Base-by-base conservation (phyloP, 2,797 vertebrate species). In the Pyrrhura leucotis region DNA sequence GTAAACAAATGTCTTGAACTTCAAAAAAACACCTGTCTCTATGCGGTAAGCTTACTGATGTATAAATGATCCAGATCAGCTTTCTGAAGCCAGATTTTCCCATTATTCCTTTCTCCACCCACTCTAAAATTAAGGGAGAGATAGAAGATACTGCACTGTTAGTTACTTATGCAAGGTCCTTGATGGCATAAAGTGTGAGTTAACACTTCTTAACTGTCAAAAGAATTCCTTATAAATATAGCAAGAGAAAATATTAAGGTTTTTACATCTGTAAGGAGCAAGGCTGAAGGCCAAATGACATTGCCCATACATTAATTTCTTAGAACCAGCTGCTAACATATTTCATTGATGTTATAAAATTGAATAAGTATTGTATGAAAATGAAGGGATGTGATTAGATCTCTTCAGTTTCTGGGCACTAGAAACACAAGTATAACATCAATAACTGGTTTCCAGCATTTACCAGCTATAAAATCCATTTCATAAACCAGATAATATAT, bases 351-450 rank as follows among this genome's bases (percentile, higher is more conserved):
- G n/a, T 59, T 84, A 85, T 53, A 81, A 76, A 95, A 85, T 54
- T 94, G 45, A 94, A 37, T 75, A 72, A 86, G 56, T 72, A 73
- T 81, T 81, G 18, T 67, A 54, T 74, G 56, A 90, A 95, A 93
- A 80, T 54, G 5, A 74, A 62, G 25, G 48, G 33, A 80, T 78
- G 50, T 53, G 0, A 63, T 85, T 91, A 71, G 35, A 67, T 28
- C n/a, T 79, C 39, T 85, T 92, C 61, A 23, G 39, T 82, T 95
- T 94, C 58, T 89, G 54, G 74, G 53, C 67, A 72, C 75, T 59
- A 79, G 86, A 94, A 93, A 69, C 47, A 83, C 7, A 48, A n/a
- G 7, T 25, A 7, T 86, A 48, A 84, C 39, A 85, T 77, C 63
- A 85, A 12, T 84, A 88, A 72, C 20, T 79, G 76, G 35, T 56